Evolutionary conservation across 1,140 invertebrate genomes (phyloP).

Genomic region (Conus ventricosus): DNA sequence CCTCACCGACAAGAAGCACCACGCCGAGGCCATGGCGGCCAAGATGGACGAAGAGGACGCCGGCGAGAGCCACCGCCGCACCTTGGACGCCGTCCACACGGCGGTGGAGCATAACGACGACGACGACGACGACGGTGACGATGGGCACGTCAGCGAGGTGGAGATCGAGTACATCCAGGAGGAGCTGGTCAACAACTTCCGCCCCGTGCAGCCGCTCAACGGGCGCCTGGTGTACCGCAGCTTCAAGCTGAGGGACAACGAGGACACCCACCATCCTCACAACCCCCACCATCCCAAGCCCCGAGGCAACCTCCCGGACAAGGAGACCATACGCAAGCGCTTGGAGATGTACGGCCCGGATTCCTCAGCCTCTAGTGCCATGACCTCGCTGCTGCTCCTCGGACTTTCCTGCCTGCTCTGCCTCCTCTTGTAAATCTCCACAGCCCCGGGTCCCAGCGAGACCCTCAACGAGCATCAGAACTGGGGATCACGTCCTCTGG

Average conservation of each 20-base stretch:
- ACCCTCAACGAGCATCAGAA: too few relatives aligned
- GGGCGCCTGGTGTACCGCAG: constrained; percentile 59
- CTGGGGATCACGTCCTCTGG: not conserved
- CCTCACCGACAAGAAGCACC: constrained; percentile 20
- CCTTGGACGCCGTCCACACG: constrained; percentile 18
- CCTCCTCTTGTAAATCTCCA: not conserved
- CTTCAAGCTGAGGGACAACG: constrained; percentile 48
- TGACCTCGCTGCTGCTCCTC: not conserved
- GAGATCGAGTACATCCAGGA: constrained; percentile 48
- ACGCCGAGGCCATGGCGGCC: constrained; percentile 37
- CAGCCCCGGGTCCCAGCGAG: too few relatives aligned
- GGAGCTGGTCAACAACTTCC: constrained; percentile 64
- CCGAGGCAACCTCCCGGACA: not conserved
- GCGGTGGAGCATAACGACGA: constrained; percentile 7
- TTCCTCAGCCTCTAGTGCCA: not conserved
- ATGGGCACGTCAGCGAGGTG: constrained; percentile 24
- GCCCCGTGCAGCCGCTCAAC: constrained; percentile 66
- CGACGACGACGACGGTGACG: not conserved
- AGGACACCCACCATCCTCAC: not conserved
- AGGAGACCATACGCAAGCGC: not conserved
- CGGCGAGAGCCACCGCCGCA: constrained; percentile 7
- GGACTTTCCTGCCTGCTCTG: not conserved
- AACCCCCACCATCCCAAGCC: not conserved
- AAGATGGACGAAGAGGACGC: constrained; percentile 40
- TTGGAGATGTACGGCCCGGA: not conserved